phyloP scores from a whole-genome alignment of 2,113 vertebrate species.

The Eretmochelys imbricata region DNA sequence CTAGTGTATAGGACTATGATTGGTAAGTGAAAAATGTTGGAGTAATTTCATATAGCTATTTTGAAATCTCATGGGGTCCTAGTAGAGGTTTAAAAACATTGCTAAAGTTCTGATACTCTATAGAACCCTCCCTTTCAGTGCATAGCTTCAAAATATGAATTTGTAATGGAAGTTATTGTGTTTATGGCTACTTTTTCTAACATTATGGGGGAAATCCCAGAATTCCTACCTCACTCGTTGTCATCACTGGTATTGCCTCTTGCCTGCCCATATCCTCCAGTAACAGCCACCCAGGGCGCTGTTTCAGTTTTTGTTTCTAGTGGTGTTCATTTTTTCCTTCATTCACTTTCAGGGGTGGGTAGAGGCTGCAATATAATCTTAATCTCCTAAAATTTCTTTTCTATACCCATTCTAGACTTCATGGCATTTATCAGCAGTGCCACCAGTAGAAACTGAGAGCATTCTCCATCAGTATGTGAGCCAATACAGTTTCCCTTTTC shows the following conservation, averaged over 20 bases:
- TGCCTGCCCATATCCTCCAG: neutral
- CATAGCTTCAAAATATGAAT: neutral
- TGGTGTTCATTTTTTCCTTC: neutral
- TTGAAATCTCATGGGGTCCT: neutral
- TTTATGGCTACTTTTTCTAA: neutral
- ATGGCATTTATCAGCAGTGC: neutral
- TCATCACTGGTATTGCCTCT: neutral
- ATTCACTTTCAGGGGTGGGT: neutral
- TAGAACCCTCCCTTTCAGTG: neutral
- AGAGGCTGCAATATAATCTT: neutral
- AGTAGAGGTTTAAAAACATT: neutral
- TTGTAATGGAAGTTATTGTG: neutral
- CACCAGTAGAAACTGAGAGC: neutral
- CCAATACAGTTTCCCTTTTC: neutral
- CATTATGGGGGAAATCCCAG: neutral
- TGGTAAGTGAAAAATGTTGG: neutral
- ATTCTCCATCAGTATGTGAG: neutral
- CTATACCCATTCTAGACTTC: neutral
- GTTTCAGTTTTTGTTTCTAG: neutral
- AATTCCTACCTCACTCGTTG: neutral
- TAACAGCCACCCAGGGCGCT: neutral
- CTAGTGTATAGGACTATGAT: neutral
- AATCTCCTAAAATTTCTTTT: neutral
- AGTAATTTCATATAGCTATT: neutral
- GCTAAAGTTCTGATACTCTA: neutral